phyloP scores from a whole-genome alignment of 1,140 invertebrate genomes.

The Papilio xuthus region DNA sequence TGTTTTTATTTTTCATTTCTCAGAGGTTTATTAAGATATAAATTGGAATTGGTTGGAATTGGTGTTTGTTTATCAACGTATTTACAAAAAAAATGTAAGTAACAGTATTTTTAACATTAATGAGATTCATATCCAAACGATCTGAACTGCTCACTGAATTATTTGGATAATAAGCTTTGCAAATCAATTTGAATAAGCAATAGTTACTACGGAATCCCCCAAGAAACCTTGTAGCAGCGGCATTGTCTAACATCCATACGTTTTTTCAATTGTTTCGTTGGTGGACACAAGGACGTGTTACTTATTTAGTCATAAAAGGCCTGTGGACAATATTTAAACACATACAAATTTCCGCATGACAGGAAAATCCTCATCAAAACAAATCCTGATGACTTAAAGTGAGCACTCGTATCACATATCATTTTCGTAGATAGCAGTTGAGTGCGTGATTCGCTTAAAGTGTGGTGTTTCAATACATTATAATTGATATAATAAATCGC shows the following conservation, averaged over 20 bases:
- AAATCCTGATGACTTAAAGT: conserved; percentile 3
- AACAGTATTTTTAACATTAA: neutral
- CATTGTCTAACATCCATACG: neutral
- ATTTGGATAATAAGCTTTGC: neutral
- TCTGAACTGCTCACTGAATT: neutral
- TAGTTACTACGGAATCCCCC: neutral
- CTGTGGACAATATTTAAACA: neutral
- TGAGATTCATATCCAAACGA: neutral
- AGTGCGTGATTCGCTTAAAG: conserved; percentile 10
- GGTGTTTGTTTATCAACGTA: neutral
- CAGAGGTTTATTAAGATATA: neutral
- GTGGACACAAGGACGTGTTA: neutral
- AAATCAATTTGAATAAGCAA: neutral
- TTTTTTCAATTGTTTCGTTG: neutral
- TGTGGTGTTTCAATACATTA: neutral
- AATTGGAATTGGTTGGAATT: neutral
- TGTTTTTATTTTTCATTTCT: neutral
- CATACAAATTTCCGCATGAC: neutral
- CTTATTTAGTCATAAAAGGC: neutral
- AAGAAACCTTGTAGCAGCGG: neutral
- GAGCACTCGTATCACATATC: conserved; percentile 3
- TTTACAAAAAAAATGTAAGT: neutral
- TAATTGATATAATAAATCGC: neutral
- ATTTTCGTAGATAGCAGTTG: conserved; percentile 15
- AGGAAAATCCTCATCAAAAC: conserved; percentile 17